These are phyloP conservation scores for Buathra laborator DNA, from an alignment of 2,888 invertebrate genomes.

Conservation along the genomic window DNA sequence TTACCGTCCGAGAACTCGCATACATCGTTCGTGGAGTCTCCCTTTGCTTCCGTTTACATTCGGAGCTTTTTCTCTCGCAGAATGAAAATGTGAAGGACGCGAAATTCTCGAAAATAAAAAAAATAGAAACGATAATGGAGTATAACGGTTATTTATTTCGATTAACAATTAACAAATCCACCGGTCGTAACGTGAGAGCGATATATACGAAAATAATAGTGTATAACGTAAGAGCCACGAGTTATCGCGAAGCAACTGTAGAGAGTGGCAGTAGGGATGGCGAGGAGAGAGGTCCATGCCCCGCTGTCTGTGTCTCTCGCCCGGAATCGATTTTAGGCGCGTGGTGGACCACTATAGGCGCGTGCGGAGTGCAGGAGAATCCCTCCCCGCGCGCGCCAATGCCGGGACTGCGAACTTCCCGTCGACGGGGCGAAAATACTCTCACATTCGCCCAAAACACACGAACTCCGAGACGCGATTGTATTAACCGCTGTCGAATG, in stretches of 20 bases:
- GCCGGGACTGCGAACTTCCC: constrained; percentile 44
- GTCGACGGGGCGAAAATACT: constrained; percentile 44
- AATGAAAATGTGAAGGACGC: neutral
- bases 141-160: constrained; percentile 9
- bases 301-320: constrained; percentile 77
- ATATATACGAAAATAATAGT: constrained; percentile 12
- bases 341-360: constrained; percentile 79
- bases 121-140: constrained; percentile 2
- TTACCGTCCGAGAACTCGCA: constrained; percentile 16
- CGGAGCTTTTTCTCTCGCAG: neutral
- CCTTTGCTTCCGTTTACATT: constrained; percentile 20
- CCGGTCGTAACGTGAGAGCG: neutral
- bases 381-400: constrained; percentile 33
- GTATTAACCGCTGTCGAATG: constrained; percentile 5
- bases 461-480: neutral
- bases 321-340: constrained; percentile 82
- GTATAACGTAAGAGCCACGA: constrained; percentile 58
- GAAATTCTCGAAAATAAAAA: neutral
- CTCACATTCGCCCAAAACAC: constrained; percentile 33
- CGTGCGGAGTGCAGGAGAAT: constrained; percentile 49
- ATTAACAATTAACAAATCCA: neutral
- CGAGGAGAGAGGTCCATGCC: constrained; percentile 77
- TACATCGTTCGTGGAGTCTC: neutral
- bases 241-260: constrained; percentile 76
- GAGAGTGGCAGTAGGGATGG: constrained; percentile 14